Conservation (phyloP, 2,888 invertebrate genomes). For the Biston stratarius region DNA sequence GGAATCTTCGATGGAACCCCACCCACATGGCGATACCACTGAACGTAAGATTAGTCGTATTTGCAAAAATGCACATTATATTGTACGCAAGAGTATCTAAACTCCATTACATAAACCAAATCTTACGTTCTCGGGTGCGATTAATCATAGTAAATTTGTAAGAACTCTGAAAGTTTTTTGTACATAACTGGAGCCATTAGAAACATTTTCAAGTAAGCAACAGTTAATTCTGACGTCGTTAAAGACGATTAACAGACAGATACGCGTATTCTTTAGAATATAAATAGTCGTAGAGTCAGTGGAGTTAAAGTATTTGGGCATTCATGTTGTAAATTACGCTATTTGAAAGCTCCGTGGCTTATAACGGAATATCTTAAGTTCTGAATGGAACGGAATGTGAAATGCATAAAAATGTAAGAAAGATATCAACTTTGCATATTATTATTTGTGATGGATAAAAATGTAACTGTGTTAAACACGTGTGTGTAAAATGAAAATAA, state of each 20-base stretch:
- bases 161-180: not conserved
- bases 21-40: no score
- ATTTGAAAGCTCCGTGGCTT: constrained; percentile 36
- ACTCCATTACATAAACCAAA: no score
- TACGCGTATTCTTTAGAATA: constrained; percentile 19
- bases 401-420: constrained; percentile 25
- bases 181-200: not conserved
- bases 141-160: not conserved
- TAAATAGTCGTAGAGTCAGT: constrained; percentile 18
- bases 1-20: no score
- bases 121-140: not conserved
- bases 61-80: no score
- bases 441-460: constrained; percentile 3
- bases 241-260: constrained; percentile 23
- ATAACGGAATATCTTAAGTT: constrained; percentile 40
- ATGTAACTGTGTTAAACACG: not conserved
- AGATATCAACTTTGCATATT: constrained; percentile 24
- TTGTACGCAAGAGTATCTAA: no score
- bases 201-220: constrained; percentile 11
- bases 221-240: constrained; percentile 20
- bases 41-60: no score
- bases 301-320: constrained; percentile 30
- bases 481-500: constrained; percentile 2
- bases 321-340: constrained; percentile 42
- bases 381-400: constrained; percentile 21